phyloP scores from a whole-genome alignment of 2,888 invertebrate species.

The Nephrotoma flavescens region DNA sequence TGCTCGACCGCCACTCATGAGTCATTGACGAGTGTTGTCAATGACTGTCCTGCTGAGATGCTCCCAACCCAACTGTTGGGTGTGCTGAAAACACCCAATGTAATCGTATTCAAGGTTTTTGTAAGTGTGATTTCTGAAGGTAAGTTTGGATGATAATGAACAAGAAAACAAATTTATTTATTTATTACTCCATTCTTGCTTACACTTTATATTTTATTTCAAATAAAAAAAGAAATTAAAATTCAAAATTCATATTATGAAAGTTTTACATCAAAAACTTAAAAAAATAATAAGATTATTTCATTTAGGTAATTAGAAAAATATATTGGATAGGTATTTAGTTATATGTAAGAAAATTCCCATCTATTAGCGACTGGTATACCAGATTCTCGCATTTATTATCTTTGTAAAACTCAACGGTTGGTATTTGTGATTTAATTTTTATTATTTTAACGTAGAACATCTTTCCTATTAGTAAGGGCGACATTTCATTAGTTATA shows the following conservation, averaged over 20 bases:
- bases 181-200: no score
- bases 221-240: neutral
- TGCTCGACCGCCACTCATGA: no score
- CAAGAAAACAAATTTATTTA: no score
- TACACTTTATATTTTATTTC: neutral
- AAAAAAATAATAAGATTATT: neutral
- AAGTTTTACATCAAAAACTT: neutral
- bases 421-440: conserved; percentile 18
- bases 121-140: no score
- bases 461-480: conserved; percentile 29
- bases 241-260: neutral
- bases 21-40: no score
- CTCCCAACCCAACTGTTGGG: no score
- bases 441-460: conserved; percentile 27
- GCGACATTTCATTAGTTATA: conserved; percentile 22
- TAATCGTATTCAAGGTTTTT: no score
- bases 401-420: conserved; percentile 25
- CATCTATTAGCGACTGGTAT: neutral
- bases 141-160: no score
- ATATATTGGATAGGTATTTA: neutral
- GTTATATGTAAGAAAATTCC: neutral
- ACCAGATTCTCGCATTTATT: neutral
- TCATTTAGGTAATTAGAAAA: neutral
- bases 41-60: no score
- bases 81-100: no score